Base-by-base conservation (phyloP, 2,113 vertebrate genomes). In the Indicator maculatus region DNA sequence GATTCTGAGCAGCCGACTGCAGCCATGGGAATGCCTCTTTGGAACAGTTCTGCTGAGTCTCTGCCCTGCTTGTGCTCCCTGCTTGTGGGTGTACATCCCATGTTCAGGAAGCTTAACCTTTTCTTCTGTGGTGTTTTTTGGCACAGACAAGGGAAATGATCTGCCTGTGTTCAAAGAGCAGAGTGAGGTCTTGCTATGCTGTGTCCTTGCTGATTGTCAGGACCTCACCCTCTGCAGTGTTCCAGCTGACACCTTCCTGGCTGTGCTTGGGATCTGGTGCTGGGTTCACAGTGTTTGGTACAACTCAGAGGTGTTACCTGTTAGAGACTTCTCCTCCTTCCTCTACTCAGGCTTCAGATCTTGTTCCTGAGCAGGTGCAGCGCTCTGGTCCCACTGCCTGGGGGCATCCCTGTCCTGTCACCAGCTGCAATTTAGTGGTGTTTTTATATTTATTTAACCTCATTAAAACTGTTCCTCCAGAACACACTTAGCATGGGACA, bases 1-100 rank as follows among this genome's bases (percentile, higher is more conserved):
- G 56, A 70, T 12, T 41, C 33, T 0, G 12, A 80, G 67, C 71
- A 59, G 61, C 75, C 44, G 52, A 66, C 52, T 31, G 5, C 36
- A 8, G 26, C 56, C 39, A 3, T 16, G 23, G 61, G 71, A 82
- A 36, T 13, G 53, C 31, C 26, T 12, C 80, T 39, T 63, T 65
- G 30, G 82, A 4, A 2, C 9, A 8, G 30, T 63, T 61, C 23
- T 45, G 78, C 89, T 91, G 41, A 23, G 19, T 16, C 28, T 21
- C 66, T 6, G 5, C 3, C 1, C 4, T 6, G 65, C 50, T 59
- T 0, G 1, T 6, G 83, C 53, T 33, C 72, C 13, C 31, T 10
- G 59, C 8, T 3, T 36, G 36, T 36, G 36, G 0, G 18, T 10
- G 4, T 44, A 6, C 16, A 11, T 7, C 6, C 3, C 15, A 0